Percentiles rank a stretch among this genome's conserved stretches.
Conservation (phyloP, 2,888 invertebrate genomes). For the Acrobasis suavella region DNA sequence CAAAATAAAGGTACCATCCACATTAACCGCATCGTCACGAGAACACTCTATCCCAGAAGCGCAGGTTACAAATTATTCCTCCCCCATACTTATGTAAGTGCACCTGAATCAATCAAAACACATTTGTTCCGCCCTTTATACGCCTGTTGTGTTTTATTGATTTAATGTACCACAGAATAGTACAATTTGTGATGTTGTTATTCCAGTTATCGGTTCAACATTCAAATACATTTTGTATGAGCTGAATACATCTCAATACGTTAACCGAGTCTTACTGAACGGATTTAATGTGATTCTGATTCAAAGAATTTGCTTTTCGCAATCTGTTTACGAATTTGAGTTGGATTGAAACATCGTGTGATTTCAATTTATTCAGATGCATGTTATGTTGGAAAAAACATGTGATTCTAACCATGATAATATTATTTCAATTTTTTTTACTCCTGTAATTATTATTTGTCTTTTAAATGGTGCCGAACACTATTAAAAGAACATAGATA, state of each 20-base stretch:
- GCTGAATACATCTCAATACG: slow-evolving; percentile 20
- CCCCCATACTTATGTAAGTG: slow-evolving; percentile 76
- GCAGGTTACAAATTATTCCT: slow-evolving; percentile 77
- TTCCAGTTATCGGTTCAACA: slow-evolving; percentile 11
- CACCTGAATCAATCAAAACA: slow-evolving; percentile 79
- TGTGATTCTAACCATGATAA: no score
- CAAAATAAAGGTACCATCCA: slow-evolving; percentile 43
- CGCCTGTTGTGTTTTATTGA: slow-evolving; percentile 61
- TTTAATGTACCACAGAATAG: slow-evolving; percentile 57
- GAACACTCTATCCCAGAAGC: slow-evolving; percentile 55
- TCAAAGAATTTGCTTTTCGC: slow-evolving; percentile 7
- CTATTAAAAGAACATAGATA: no score
- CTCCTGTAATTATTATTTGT: no score
- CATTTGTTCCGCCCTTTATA: slow-evolving; percentile 67
- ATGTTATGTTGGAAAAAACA: no score
- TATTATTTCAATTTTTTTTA: no score
- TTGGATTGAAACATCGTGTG: background rate
- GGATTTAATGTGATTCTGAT: background rate
- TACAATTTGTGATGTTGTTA: slow-evolving; percentile 39
- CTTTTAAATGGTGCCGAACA: no score
- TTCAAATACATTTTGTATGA: slow-evolving; percentile 16
- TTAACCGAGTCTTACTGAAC: slow-evolving; percentile 10
- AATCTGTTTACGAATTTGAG: background rate
- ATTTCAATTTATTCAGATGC: background rate
- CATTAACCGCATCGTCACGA: slow-evolving; percentile 37